phyloP scores from a whole-genome alignment of 2,113 vertebrate genomes.

The Paratilapia polleni region DNA sequence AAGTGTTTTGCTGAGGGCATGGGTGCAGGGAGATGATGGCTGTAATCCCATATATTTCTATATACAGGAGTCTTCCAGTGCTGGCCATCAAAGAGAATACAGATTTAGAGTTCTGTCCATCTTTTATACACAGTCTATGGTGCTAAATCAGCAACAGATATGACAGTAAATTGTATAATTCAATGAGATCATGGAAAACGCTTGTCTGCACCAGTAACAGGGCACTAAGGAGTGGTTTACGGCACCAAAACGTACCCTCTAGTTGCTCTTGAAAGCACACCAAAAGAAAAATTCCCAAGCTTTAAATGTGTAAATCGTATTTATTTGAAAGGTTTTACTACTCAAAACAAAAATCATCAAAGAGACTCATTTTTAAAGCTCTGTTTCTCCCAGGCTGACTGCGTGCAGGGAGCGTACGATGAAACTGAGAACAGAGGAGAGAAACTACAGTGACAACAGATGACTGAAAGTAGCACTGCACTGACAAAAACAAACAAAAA shows the following conservation, averaged over 20 bases:
- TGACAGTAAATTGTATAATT: slow-evolving; percentile 5
- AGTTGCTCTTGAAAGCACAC: slow-evolving; percentile 3
- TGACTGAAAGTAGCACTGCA: neutral
- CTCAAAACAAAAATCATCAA: neutral
- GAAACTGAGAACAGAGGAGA: neutral
- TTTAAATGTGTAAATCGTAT: neutral
- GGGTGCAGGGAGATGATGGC: too few species aligned
- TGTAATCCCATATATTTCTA: too few species aligned
- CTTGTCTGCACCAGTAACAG: neutral
- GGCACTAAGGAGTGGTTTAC: neutral
- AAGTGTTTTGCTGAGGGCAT: too few species aligned
- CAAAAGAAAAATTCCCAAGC: neutral
- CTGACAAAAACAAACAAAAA: neutral
- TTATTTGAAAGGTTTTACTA: neutral
- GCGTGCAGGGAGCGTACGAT: too few species aligned
- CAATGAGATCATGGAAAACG: neutral
- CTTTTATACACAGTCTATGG: neutral
- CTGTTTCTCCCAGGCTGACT: too few species aligned
- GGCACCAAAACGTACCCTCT: neutral
- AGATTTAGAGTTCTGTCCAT: neutral
- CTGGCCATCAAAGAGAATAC: neutral
- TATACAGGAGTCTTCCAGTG: neutral
- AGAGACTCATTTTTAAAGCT: too few species aligned
- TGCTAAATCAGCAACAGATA: neutral
- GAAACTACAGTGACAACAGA: neutral